These are phyloP conservation scores for Barypeithes pellucidus DNA, from an alignment of 2,888 invertebrate genomes.

Conservation along the genomic window DNA sequence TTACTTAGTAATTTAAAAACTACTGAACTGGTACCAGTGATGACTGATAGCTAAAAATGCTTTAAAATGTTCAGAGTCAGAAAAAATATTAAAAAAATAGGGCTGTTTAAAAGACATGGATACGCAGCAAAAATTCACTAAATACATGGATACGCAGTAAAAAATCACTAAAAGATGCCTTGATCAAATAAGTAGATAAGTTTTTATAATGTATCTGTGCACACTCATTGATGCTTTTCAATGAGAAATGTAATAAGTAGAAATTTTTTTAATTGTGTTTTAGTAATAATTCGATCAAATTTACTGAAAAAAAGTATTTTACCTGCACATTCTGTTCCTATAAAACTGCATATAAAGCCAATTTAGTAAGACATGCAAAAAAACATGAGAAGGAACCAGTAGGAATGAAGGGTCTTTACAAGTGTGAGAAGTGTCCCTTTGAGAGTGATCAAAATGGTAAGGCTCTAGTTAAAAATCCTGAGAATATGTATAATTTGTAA, in stretches of 20 bases:
- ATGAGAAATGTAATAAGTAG: background rate
- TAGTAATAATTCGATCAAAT: constrained; percentile 3
- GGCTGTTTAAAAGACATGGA: too few species aligned
- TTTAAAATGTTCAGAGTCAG: too few species aligned
- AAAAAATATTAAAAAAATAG: too few species aligned
- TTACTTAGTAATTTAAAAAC: too few species aligned
- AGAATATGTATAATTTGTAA: background rate
- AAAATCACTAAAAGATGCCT: too few species aligned
- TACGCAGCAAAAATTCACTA: too few species aligned
- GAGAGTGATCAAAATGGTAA: constrained; percentile 26
- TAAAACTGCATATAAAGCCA: constrained; percentile 28
- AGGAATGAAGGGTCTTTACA: background rate
- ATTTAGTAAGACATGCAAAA: constrained; percentile 33
- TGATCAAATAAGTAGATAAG: too few species aligned
- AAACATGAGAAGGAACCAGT: background rate
- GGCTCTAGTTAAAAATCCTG: background rate
- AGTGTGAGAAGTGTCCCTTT: constrained; percentile 35
- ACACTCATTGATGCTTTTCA: background rate
- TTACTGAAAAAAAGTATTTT: constrained; percentile 18
- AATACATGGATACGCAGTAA: too few species aligned
- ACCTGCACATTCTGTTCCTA: constrained; percentile 22
- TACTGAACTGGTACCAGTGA: too few species aligned
- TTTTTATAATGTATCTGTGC: too few species aligned
- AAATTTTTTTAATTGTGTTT: background rate
- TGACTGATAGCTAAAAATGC: too few species aligned